Evolutionary conservation across 2,113 vertebrate species (phyloP), one percentile per base, ranked within the genome.

Genomic region (Atrichornis clamosus): DNA sequence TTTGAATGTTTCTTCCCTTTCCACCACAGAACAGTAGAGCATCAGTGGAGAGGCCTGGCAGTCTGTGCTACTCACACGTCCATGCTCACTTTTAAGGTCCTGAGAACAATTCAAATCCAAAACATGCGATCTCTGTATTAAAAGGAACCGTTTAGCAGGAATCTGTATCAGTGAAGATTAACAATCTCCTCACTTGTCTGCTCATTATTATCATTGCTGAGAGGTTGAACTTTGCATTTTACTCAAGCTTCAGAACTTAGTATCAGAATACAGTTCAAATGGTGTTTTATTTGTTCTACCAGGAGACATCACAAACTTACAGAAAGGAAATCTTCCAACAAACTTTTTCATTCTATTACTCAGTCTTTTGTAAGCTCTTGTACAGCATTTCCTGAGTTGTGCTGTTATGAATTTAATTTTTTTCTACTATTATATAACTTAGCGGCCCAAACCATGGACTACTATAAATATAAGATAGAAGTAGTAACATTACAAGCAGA

Each of bases 121-220:
- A 83, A 41, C 15, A 33, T 4, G 6, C 62, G 33, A 70, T 9
- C 33, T 6, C 65, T 15, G 5, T 3, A 58, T 4, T 24, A 20
- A 79, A 83, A 75, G 12, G 7, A 82, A 35, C 3, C 15, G 46
- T 53, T 39, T 18, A 62, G 27, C 21, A 93, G 80, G 9, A 65
- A 79, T 28, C 37, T 46, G 26, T 20, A 32, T 8, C 52, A 56
- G 21, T 16, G 15, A 83, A 67, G 52, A 79, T n/a, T 7, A 75
- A 37, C 3, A 10, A 3, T 55, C 7, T 26, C 22, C 15, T 72
- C 0, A 0, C 21, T 20, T 65, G 39, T 17, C 37, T 55, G 30
- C 42, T 90, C 55, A 20, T 32, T 58, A 12, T 82, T 22, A 70
- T 39, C 41, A 32, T 1, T 2, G 0, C 1, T 81, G 33, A 74